Evolutionary conservation across 92 coral and sea anemone species (phyloP).

Genomic region (Porites lobata): DNA sequence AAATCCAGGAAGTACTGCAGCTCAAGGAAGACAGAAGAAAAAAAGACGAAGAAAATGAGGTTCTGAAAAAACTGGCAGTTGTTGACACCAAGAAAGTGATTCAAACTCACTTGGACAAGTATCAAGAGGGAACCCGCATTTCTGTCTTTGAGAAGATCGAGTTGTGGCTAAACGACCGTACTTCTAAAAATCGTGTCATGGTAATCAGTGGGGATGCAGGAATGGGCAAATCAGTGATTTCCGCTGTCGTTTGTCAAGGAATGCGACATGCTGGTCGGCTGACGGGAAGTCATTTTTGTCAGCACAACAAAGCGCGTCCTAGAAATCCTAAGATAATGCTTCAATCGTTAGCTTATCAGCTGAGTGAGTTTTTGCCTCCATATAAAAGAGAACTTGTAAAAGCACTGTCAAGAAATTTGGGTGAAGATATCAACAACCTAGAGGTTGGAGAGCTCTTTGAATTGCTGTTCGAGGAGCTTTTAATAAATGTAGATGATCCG

Average conservation of each 20-base stretch:
- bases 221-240: slow-evolving; percentile 71
- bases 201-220: slow-evolving; percentile 27
- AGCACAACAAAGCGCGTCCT: slow-evolving; percentile 49
- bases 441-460: slow-evolving; percentile 53
- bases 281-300: slow-evolving; percentile 64
- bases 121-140: neutral
- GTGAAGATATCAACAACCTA: neutral
- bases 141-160: slow-evolving; percentile 13
- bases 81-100: slow-evolving; percentile 32
- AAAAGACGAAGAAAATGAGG: too few species aligned
- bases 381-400: slow-evolving; percentile 52
- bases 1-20: too few species aligned
- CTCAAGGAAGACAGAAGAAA: too few species aligned
- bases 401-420: slow-evolving; percentile 30
- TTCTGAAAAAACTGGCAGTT: slow-evolving; percentile 42
- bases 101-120: neutral
- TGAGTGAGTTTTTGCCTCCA: slow-evolving; percentile 33
- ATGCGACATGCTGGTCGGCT: slow-evolving; percentile 31
- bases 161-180: slow-evolving; percentile 21
- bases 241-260: slow-evolving; percentile 51
- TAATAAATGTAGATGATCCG: too few species aligned
- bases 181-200: slow-evolving; percentile 33
- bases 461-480: slow-evolving; percentile 59
- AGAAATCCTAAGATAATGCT: slow-evolving; percentile 57
- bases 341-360: slow-evolving; percentile 66